A percentile compares a stretch with the other conserved stretches of the same genome.
Evolutionary conservation across 2,113 vertebrate genomes (phyloP).

Genomic region (Gymnocephalus cernua): DNA sequence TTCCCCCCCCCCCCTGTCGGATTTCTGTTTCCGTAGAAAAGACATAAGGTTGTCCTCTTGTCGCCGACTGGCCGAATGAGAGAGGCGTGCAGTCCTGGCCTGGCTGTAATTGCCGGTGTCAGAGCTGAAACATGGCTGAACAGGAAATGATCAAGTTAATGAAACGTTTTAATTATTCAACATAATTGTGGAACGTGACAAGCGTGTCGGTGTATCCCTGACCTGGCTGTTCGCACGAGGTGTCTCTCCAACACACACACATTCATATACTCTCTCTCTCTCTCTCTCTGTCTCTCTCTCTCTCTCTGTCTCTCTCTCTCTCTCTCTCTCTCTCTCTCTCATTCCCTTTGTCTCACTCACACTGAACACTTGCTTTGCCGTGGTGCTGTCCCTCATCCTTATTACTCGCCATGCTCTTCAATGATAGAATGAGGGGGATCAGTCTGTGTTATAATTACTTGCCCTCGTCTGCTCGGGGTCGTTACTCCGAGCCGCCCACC

Average conservation of each 20-base stretch:
- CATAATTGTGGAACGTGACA: constrained; percentile 72
- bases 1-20: constrained; percentile 57
- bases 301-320: constrained; percentile 1
- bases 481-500: constrained; percentile 45
- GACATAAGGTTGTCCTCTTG: constrained; percentile 50
- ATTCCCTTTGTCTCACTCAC: constrained; percentile 61
- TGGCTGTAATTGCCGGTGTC: constrained; percentile 65
- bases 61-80: constrained; percentile 21
- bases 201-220: constrained; percentile 69
- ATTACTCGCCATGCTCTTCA: constrained; percentile 52
- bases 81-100: constrained; percentile 35
- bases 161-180: constrained; percentile 82
- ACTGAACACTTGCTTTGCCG: constrained; percentile 53
- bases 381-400: constrained; percentile 58
- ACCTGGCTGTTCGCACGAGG: constrained; percentile 45
- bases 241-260: constrained; percentile 22
- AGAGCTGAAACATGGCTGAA: constrained; percentile 68
- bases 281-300: neutral
- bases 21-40: constrained; percentile 47
- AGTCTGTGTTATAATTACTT: constrained; percentile 73
- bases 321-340: constrained; percentile 1
- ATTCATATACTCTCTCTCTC: constrained; percentile 6
- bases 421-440: constrained; percentile 59
- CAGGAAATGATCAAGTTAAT: constrained; percentile 79
- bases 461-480: constrained; percentile 76